Evolutionary conservation across 2,888 invertebrate genomes (phyloP), one percentile per base, ranked within the genome.

Genomic region (Melangyna quadrimaculata): DNA sequence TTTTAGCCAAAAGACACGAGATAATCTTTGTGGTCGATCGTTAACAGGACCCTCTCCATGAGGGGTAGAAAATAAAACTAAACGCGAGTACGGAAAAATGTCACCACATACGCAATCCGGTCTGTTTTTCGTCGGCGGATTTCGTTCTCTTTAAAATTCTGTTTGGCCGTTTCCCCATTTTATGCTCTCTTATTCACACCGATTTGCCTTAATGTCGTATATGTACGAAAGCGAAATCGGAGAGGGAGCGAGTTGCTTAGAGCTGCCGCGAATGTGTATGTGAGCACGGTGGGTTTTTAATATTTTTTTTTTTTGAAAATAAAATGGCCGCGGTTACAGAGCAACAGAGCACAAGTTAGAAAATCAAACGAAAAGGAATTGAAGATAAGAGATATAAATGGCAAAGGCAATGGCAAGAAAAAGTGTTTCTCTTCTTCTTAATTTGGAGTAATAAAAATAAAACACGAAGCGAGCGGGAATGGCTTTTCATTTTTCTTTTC

Each of bases 21-120:
- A 78, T 75, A 87, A 72, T 72, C 48, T 53, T 45, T 70, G 73
- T 74, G 17, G 73, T 78, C 86, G 78, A 86, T 75, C 78, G 80
- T 79, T 75, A 73, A 67, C 87, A 88, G 87, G 87, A 88, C 87
- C 88, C 87, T 78, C 86, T 87, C 84, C 84, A 82, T 78, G 78
- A 88, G 88, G 88, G 88, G 88, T 88, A 88, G 88, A 87, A 88
- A 88, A 88, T 88, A 88, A 88, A 88, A 88, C 88, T 88, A 88
- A 88, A 88, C 84, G 79, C 78, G 80, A 81, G 78, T 83, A 81
- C 87, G 75, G 73, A 78, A 87, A 88, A 88, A 88, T 83, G 87
- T 87, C 87, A 88, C 88, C 86, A 81, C 86, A 88, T 88, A 87
- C 87, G 87, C 86, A 87, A 81, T 78, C 71, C 79, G 74, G 71